Percentiles rank a stretch among this genome's conserved stretches.
Evolutionary conservation across 2,888 invertebrate species (phyloP).

Genomic region (Pemphredon lugubris): DNA sequence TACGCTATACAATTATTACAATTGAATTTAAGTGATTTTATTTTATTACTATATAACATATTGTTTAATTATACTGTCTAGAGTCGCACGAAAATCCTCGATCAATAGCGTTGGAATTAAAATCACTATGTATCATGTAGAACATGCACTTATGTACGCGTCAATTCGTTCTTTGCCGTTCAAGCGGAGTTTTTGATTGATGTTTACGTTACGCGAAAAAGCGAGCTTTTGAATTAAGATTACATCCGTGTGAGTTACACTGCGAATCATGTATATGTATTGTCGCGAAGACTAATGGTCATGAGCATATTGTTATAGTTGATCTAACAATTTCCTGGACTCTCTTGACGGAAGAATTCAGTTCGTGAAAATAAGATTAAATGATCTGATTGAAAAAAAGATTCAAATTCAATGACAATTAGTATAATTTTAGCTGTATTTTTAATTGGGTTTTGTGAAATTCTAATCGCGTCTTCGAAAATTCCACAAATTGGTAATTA

Average conservation of each 20-base stretch:
- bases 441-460: too few relatives aligned
- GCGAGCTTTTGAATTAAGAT: constrained; percentile 22
- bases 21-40: constrained; percentile 9
- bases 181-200: constrained; percentile 2
- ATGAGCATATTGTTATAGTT: not conserved
- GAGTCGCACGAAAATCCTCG: constrained; percentile 25
- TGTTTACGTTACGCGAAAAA: constrained; percentile 23
- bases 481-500: not conserved
- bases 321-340: not conserved
- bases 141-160: constrained; percentile 21
- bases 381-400: too few relatives aligned
- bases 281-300: constrained; percentile 9
- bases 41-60: not conserved
- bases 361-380: too few relatives aligned
- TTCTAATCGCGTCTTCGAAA: too few relatives aligned
- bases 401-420: too few relatives aligned
- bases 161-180: constrained; percentile 25
- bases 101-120: constrained; percentile 5
- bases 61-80: not conserved
- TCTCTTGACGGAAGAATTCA: not conserved
- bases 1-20: constrained; percentile 15
- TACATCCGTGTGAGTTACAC: constrained; percentile 5
- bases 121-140: constrained; percentile 8
- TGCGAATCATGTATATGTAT: constrained; percentile 16
- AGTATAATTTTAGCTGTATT: too few relatives aligned